Base-by-base conservation (phyloP, 2,888 invertebrate species). In the Torymus auratus region DNA sequence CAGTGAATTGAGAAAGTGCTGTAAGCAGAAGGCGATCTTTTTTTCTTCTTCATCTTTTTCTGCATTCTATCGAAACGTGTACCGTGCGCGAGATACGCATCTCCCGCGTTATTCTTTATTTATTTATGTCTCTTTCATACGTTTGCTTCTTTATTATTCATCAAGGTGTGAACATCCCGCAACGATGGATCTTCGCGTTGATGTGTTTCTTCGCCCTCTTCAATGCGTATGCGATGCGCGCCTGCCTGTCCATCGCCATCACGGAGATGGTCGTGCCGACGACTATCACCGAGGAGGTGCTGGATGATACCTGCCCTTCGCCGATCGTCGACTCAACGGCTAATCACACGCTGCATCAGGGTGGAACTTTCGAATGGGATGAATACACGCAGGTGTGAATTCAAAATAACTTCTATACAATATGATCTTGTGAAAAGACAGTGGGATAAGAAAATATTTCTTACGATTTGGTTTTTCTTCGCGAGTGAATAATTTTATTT, bases 181-280 rank as follows among this genome's bases (percentile, higher is more conserved):
- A 90, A 81, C 83, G 90, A 89, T 90, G 90, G 90, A 86, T 91
- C 17, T 90, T 90, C 52, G 90, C 90, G 1, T 61, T 95, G 65
- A 95, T 95, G 95, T 94, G 95, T 10, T 93, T 95, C 84, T 87
- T 95, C 84, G 95, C 94, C 17, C 92, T 95, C 52, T 93, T 94
- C 83, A 95, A 95, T 87, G 95, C 95, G 15, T 95, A 95, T 87
- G 94, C 95, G 56, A 95, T 95, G 95, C 92, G 95, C 13, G 94
- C 95, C 1, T 94, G 94, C 83, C 91, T 95, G 0, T 95, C 94
- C 81, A 91, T 95, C 83, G 94, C 95, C 64, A 95, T 95, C 83
- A 95, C 95, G 1, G 94, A 95, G 86, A 94, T 95, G 94, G 94
- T 94, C 2, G 74, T 78, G n/a, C 80, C 79, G 13, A 80, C 41